phyloP scores from a whole-genome alignment of 2,888 invertebrate genomes.

The Mimumesa dahlbomi region DNA sequence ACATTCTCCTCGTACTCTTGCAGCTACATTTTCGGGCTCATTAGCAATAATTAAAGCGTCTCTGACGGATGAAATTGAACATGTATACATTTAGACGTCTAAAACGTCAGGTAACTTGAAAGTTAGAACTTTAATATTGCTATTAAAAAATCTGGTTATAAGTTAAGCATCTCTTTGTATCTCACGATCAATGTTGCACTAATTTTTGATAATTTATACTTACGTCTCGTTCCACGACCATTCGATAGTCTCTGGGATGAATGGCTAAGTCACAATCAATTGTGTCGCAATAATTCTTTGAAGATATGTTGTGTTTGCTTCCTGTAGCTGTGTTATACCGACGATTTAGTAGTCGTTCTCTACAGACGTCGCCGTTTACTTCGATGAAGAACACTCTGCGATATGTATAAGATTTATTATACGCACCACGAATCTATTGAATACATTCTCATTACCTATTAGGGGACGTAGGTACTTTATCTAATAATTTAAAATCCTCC shows the following conservation, averaged over 20 bases:
- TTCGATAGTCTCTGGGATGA: constrained; percentile 57
- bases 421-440: background rate
- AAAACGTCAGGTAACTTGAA: no score
- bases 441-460: constrained; percentile 81
- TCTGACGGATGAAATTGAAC: no score
- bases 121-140: no score
- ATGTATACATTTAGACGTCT: no score
- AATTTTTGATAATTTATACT: no score
- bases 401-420: background rate
- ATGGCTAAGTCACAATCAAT: constrained; percentile 39
- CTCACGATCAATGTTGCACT: no score
- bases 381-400: constrained; percentile 82
- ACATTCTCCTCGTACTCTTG: constrained; percentile 64
- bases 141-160: no score
- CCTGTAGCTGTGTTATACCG: constrained; percentile 81
- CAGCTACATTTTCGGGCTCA: no score
- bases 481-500: constrained; percentile 83
- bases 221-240: constrained; percentile 61
- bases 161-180: no score
- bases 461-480: constrained; percentile 83
- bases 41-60: no score
- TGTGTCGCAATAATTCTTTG: constrained; percentile 13
- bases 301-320: constrained; percentile 51
- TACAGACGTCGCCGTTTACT: constrained; percentile 77
- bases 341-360: constrained; percentile 76